Evolutionary conservation across 2,888 invertebrate genomes (phyloP), one percentile per base, ranked within the genome.

Genomic region (Dromius quadrimaculatus): DNA sequence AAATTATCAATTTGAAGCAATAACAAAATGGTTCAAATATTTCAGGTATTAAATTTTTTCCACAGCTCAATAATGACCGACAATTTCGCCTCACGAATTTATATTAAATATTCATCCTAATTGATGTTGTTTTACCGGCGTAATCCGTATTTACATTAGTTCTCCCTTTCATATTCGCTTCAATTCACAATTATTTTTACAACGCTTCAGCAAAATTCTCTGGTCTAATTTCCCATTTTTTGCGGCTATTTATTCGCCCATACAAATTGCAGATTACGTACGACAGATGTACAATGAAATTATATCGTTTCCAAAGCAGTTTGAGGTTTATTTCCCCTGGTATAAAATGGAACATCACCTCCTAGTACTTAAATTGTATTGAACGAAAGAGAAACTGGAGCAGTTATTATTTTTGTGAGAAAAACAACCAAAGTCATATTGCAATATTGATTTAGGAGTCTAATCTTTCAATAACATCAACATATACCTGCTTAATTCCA

Each of bases 61-160:
- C 9, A 5, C 9, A 32, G 5, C 32, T 32, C 32, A 32, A 32
- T 32, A 32, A 32, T 32, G 9, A 32, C 9, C 32, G 32, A 32
- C 32, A 32, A 9, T 6, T 9, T 9, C 5, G 9, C 5, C 5
- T 5, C 43, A 19, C 43, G 50, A 57, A 57, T 32, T 57, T 15
- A 15, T 11, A 57, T 57, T 15, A 57, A 57, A 57, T 57, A 57
- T 57, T 57, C 57, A 57, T 57, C 11, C 28, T 57, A 57, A 57
- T 32, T 57, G 34, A 28, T 43, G 43, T 43, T 43, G 43, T 43
- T 43, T n/a, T 5, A 22, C 19, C 2, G 8, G 8, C 22, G 47
- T 47, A 47, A 47, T 47, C 57, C 17, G 15, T 15, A 9, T 43
- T 43, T 43, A 43, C 43, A 43, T 15, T 43, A 43, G 19, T 43